Conservation (phyloP, 2,113 vertebrate genomes). For the Pogona vitticeps region DNA sequence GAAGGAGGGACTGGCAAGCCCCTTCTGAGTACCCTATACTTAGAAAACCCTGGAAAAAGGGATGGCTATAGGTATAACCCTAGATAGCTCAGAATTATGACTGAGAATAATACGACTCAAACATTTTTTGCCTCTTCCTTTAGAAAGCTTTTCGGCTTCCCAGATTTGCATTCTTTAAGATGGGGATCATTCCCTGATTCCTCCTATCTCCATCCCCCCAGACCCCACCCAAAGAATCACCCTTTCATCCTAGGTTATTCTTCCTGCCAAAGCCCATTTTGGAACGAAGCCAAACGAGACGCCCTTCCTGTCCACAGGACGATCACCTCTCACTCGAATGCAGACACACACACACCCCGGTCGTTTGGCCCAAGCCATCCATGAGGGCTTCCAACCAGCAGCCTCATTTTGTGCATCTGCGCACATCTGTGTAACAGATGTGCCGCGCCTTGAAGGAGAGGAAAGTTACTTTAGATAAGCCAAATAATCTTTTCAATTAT, state of each 20-base stretch:
- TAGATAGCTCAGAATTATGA: too few species aligned
- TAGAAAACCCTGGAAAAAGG: too few species aligned
- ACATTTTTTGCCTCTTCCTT: too few species aligned
- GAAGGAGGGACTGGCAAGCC: too few species aligned
- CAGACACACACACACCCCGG: not conserved
- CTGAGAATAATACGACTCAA: too few species aligned
- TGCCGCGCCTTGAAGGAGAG: constrained; percentile 47
- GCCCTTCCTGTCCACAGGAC: not conserved
- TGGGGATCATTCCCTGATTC: too few species aligned
- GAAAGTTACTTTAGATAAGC: constrained; percentile 71
- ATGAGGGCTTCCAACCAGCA: not conserved
- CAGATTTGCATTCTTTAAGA: not conserved
- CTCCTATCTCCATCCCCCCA: not conserved
- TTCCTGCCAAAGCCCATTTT: not conserved
- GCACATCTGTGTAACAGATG: constrained; percentile 45
- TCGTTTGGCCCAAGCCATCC: not conserved
- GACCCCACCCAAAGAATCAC: not conserved
- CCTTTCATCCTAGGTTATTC: not conserved
- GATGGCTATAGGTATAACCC: too few species aligned
- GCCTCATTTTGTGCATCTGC: not conserved
- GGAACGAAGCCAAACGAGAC: not conserved
- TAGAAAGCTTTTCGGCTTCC: too few species aligned
- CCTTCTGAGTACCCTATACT: too few species aligned
- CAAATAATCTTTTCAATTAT: constrained; percentile 73
- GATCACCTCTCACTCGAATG: accelerated